phyloP scores from a whole-genome alignment of 1,140 invertebrate genomes.

The Drosophila lini region DNA sequence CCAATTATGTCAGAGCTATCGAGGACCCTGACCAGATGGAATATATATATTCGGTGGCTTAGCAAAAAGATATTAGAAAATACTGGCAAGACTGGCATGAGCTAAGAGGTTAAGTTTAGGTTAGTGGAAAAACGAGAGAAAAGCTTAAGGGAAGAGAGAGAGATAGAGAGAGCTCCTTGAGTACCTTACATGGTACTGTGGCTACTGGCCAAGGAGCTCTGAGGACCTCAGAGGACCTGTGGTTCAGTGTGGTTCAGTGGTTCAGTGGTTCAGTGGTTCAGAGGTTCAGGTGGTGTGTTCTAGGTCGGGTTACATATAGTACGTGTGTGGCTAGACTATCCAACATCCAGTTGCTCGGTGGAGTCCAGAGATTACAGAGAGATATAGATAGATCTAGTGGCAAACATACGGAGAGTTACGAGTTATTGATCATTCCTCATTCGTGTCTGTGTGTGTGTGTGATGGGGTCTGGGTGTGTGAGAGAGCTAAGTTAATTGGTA shows the following conservation, averaged over 20 bases:
- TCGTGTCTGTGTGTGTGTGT: conserved; percentile 29
- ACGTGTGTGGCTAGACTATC: conserved; percentile 63
- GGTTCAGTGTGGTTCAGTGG: conserved; percentile 32
- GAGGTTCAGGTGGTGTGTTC: conserved; percentile 31
- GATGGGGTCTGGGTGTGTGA: conserved; percentile 5
- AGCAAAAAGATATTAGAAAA: conserved; percentile 30
- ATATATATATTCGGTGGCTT: conserved; percentile 11
- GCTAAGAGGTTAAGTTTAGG: conserved; percentile 32
- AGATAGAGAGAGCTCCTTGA: conserved; percentile 23
- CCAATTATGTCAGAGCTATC: conserved; percentile 79
- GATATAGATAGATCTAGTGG: conserved; percentile 61
- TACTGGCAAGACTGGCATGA: conserved; percentile 40
- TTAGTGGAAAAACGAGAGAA: conserved; percentile 38
- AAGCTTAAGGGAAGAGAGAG: conserved; percentile 12
- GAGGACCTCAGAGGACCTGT: conserved; percentile 7
- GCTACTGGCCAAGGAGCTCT: conserved; percentile 4
- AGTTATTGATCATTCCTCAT: conserved; percentile 70
- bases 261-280: conserved; percentile 18
- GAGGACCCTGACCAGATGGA: conserved; percentile 30
- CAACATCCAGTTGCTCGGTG: conserved; percentile 65
- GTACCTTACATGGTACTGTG: conserved; percentile 32
- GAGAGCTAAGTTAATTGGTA: conserved; percentile 70
- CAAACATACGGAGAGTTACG: conserved; percentile 72
- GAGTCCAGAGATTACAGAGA: conserved; percentile 58
- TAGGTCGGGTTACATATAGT: conserved; percentile 34